Base-by-base conservation (phyloP, 2,888 invertebrate genomes). In the Andrena chrysosceles region DNA sequence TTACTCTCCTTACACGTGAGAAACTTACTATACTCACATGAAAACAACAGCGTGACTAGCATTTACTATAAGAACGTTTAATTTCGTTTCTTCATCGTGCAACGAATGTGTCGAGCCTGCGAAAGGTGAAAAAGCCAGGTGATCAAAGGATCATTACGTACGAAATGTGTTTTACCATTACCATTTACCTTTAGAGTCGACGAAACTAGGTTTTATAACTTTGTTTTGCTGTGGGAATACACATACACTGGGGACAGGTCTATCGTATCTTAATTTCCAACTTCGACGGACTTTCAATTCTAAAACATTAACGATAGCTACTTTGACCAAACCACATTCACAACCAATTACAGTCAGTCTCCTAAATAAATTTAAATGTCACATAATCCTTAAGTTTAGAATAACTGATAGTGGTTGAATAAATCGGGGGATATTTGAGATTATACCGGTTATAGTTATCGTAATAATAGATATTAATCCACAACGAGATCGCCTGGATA, bases 341-440 rank as follows among this genome's bases (percentile, higher is more conserved):
- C 95, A 96, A 8, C 96, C 96, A 86, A 95, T 94, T 26, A 95
- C 95, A 23, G 96, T 95, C 68, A 96, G 83, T 89, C 96, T 93
- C 89, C 95, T 95, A 84, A 54, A 76, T 42, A 84, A 60, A 77
- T 81, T 26, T 52, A n/a, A 62, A 31, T 66, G 68, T 7, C 29
- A 31, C 52, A 33, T 60, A 54, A 60, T 26, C 49, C 26, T 59
- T 49, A 56, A 56, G 8, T 73, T 62, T 8, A 56, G 23, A 54
- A 31, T 42, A 49, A 29, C 8, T 26, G 52, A 64, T 16, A 8
- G 5, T 13, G 7, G 26, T n/a, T 20, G 20, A 52, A 13, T 59
- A 26, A 48, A 66, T n/a, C 26, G 1, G 7, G 5, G 59, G 62
- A 59, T 16, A 2, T 54, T 54, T 42, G 48, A 29, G 66, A 74